Evolutionary conservation across 2,113 vertebrate species (phyloP).

Genomic region (Corvus cornix): DNA sequence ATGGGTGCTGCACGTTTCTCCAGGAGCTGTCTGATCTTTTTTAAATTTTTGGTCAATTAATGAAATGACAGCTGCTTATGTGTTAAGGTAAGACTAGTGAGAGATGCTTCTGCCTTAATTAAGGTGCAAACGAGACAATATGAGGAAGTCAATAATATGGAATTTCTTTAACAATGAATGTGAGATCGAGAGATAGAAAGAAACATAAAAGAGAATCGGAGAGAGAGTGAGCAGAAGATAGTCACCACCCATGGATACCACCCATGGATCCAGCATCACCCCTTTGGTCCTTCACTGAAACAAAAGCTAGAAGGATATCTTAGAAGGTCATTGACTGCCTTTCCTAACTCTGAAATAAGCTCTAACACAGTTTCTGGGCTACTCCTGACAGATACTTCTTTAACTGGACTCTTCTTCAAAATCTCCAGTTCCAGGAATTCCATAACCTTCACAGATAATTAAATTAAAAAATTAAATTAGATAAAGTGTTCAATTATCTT

Average conservation of each 20-base stretch:
- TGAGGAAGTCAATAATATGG: not conserved
- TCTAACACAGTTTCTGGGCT: not conserved
- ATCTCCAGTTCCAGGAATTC: not conserved
- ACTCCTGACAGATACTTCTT: not conserved
- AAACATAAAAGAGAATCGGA: not conserved
- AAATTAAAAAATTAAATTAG: not conserved
- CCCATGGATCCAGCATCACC: not conserved
- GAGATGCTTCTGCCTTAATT: not conserved
- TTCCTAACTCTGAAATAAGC: not conserved
- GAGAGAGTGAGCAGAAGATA: not conserved
- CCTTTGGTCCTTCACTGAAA: not conserved
- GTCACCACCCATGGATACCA: not conserved
- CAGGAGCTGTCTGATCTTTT: not conserved
- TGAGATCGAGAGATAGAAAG: not conserved
- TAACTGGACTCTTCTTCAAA: not conserved
- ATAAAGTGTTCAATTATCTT: not conserved
- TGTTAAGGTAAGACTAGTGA: not conserved
- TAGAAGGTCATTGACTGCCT: not conserved
- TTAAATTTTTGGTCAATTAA: not conserved
- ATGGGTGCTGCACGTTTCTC: not conserved
- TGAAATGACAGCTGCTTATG: not conserved
- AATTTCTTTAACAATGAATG: not conserved
- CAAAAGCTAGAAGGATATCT: not conserved
- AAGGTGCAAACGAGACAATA: rapidly evolving
- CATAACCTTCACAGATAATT: not conserved